Evolutionary conservation across 2,888 invertebrate genomes (phyloP).

Genomic region (Emesis russula): DNA sequence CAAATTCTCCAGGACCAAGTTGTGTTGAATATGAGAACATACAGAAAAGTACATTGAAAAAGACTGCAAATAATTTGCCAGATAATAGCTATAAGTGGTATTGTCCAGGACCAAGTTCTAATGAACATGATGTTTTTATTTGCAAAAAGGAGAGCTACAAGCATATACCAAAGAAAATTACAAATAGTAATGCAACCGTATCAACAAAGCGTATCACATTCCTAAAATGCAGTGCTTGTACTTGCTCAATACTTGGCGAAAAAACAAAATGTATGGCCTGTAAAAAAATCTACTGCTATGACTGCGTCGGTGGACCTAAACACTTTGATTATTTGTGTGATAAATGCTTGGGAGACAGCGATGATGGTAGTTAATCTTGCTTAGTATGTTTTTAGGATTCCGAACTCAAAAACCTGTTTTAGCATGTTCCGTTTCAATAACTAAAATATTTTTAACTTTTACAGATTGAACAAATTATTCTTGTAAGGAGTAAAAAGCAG

Average conservation of each 20-base stretch:
- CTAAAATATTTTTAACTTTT: too few species aligned
- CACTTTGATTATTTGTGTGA: slow-evolving; percentile 34
- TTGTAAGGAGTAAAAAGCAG: too few species aligned
- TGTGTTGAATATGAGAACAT: slow-evolving; percentile 28
- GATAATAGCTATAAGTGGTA: slow-evolving; percentile 25
- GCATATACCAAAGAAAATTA: slow-evolving; percentile 25
- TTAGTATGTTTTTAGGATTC: not conserved
- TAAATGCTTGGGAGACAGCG: slow-evolving; percentile 27
- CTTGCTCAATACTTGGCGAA: slow-evolving; percentile 37
- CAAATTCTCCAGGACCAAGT: slow-evolving; percentile 11
- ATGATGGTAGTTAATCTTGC: not conserved
- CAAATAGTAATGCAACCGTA: slow-evolving; percentile 25
- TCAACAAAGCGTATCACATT: slow-evolving; percentile 35
- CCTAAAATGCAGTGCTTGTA: slow-evolving; percentile 33
- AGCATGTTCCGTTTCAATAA: too few species aligned
- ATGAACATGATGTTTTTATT: slow-evolving; percentile 27
- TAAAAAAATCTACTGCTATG: slow-evolving; percentile 33
- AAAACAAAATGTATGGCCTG: slow-evolving; percentile 32
- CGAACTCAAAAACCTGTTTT: too few species aligned
- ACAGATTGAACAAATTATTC: too few species aligned
- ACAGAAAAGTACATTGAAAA: too few species aligned
- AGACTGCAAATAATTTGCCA: slow-evolving; percentile 10
- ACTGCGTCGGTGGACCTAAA: slow-evolving; percentile 29
- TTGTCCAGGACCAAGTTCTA: slow-evolving; percentile 48
- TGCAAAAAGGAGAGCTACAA: slow-evolving; percentile 25